Base-by-base conservation (phyloP, 2,113 vertebrate genomes). In the Galbula dea region DNA sequence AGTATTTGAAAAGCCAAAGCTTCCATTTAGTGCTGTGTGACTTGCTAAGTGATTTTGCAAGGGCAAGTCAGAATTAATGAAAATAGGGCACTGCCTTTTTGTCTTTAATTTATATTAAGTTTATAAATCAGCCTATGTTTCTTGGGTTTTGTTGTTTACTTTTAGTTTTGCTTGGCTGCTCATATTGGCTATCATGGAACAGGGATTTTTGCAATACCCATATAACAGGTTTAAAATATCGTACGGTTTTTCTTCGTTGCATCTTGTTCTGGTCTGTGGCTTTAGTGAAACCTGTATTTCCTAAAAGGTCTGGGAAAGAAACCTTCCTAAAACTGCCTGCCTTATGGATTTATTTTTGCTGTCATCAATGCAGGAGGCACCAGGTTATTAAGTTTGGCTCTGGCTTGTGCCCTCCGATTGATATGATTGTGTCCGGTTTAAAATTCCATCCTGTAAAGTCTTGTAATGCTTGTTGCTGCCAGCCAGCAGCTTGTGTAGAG, bases 401-500 rank as follows among this genome's bases (percentile, higher is more conserved):
- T 85, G 49, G 57, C 62, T 95, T 90, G 58, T 86, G 67, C 52
- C 80, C 62, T 80, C 65, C 19, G 29, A 95, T 93, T 97, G 96
- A 96, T 96, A 92, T 52, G 76, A 83, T 87, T 77, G 75, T 91
- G 77, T 88, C 15, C 4, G 45, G 76, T 89, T 97, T 95, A 95
- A 96, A 97, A 97, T 96, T 91, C 73, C 52, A 92, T 95, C 86
- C 84, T 94, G 84, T 77, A 52, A 90, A 92, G 61, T n/a, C 87
- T 89, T 88, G 58, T 88, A 96, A 94, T 85, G 12, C 62, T 82
- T 69, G 51, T 58, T 93, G 71, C 91, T 95, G 24, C 89, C 92
- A 95, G 80, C 57, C 73, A 76, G 30, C 19, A 48, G 46, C 32
- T 93, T 87, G 46, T 80, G 69, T 77, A 57, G 32, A 85, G 62